Evolutionary conservation across 2,888 invertebrate species (phyloP).

Genomic region (Erebia aethiops): DNA sequence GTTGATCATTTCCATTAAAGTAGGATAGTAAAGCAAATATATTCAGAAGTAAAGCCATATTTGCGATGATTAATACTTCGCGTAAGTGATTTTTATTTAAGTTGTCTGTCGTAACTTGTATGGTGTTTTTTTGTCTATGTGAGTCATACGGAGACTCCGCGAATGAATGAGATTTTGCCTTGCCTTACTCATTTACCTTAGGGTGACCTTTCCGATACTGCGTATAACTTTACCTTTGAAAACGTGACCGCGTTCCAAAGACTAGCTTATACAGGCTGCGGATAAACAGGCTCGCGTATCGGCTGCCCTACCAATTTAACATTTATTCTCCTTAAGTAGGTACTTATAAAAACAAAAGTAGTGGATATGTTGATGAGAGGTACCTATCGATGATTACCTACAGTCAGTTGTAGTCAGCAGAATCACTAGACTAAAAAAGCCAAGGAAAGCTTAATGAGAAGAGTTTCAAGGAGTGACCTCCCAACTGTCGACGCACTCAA

Average conservation of each 20-base stretch:
- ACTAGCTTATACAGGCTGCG: constrained; percentile 33
- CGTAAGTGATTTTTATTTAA: not conserved
- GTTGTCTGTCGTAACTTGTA: constrained; percentile 23
- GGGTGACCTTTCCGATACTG: constrained; percentile 50
- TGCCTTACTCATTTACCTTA: constrained; percentile 55
- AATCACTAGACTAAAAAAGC: too few relatives aligned
- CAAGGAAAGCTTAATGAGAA: too few relatives aligned
- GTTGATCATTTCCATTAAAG: not conserved
- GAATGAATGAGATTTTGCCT: constrained; percentile 55
- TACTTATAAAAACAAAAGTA: not conserved
- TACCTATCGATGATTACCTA: too few relatives aligned
- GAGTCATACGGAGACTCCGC: constrained; percentile 58
- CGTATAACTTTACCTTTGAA: constrained; percentile 44
- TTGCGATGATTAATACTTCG: not conserved
- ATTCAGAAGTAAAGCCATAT: constrained; percentile 13
- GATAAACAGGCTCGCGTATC: not conserved
- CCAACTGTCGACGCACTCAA: too few relatives aligned
- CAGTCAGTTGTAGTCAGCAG: too few relatives aligned
- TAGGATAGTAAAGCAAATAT: constrained; percentile 8
- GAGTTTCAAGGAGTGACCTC: too few relatives aligned
- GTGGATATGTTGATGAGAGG: not conserved
- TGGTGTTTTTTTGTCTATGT: constrained; percentile 44
- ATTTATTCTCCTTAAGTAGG: too few relatives aligned
- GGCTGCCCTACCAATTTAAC: not conserved
- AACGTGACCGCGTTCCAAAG: constrained; percentile 41